Base-by-base conservation (phyloP, 2,888 invertebrate genomes). In the Parapristionchus giblindavisi region DNA sequence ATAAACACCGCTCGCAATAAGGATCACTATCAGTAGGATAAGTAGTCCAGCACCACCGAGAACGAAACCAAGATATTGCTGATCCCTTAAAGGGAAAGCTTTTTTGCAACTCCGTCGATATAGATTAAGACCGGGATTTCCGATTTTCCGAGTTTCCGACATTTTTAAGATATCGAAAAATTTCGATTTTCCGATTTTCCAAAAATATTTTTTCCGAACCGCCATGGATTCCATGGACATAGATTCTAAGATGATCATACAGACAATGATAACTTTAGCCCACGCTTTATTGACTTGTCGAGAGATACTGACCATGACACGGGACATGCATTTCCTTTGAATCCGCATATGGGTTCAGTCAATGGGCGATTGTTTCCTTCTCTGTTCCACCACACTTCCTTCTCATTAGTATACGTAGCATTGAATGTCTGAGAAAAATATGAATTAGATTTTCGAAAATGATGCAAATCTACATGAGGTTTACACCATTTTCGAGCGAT, bases 1-100 rank as follows among this genome's bases (percentile, higher is more conserved):
- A 36, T 77, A 80, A 4, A 65, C n/a, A 24, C 52, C 52, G 4
- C 32, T 54, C 3, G 36, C 34, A 2, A 70, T 70, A 24, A 70
- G 5, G 8, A 70, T n/a, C 8, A 36, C 34, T 51, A 80, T 77
- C 27, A 80, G 40, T 27, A 76, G 66, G 34, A 81, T 72, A 32
- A 80, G 77, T 17, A 81, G 36, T 5, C 77, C 78, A 11, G 29
- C 17, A 43, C 78, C 79, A n/a, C 77, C 78, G 40, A 83, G 71
- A 17, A 83, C 77, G 34, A 80, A 77, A 73, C 77, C 81, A 14
- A 70, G 54, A 27, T 70, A 70, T 34, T 51, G 36, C 11, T 51
- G 34, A 36, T 36, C 38, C 52, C 52, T 54, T 34, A 51, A 21
- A 70, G 6, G 27, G 32, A 58, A 24, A 21, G 14, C 8, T 27